Evolutionary conservation across 2,797 vertebrate genomes (phyloP), one percentile per base, ranked within the genome.

Genomic region (Sebastes steindachneri): DNA sequence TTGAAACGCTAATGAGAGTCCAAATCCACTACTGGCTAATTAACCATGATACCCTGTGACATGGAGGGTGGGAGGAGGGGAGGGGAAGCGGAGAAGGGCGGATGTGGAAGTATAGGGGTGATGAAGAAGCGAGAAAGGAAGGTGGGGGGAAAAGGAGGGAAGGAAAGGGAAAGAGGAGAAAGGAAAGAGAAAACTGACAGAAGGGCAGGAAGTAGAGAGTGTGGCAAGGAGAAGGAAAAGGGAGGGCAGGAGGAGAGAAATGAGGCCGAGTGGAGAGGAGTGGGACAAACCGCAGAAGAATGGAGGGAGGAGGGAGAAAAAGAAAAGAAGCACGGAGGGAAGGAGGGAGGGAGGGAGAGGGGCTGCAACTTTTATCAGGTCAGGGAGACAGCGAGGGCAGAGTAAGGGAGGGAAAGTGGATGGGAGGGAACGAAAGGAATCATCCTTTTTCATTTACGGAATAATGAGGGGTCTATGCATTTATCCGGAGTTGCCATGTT

Each of bases 31-130:
- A 75, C 83, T 79, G 82, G 86, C 91, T 95, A 94, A 95, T 95
- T 95, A 95, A 86, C 88, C 88, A 84, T 91, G 92, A 93, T 92
- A 91, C 91, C 85, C 89, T 85, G 85, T 91, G 92, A 93, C 92
- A 93, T 79, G 78, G 68, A 80, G 69, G 86, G 10, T 12, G 78
- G 80, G 68, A 83, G 73, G 78, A 73, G 33, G 48, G 71, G n/a
- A 78, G 64, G 26, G 29, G 9, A 29, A 54, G 28, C 11, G 29
- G 33, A 65, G 51, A 51, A 31, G 28, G 73, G 65, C 2, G 29
- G 57, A 26, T 63, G 62, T 15, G 41, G 70, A 58, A 28, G 71
- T 45, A 72, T 3, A 68, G 41, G 31, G 37, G 65, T 54, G 57
- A 67, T 74, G 65, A 74, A 41, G 37, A 26, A 5, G 68, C 26